phyloP scores from a whole-genome alignment of 2,888 invertebrate genomes.

The Beris morrisii region DNA sequence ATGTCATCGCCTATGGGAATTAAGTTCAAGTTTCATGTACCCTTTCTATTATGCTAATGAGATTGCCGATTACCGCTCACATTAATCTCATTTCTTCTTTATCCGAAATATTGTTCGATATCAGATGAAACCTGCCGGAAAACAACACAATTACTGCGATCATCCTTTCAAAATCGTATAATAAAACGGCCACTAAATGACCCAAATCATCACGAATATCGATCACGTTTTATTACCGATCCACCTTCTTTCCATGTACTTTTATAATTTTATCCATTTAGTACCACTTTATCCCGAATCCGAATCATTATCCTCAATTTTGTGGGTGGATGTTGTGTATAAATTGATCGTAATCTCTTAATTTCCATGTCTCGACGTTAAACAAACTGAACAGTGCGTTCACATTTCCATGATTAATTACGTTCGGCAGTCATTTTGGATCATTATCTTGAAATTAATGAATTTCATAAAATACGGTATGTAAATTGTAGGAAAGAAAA shows the following conservation, averaged over 20 bases:
- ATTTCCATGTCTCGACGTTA: slow-evolving; percentile 21
- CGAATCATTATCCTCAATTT: slow-evolving; percentile 24
- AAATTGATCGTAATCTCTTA: slow-evolving; percentile 24
- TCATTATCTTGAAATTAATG: slow-evolving; percentile 27
- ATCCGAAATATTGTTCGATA: too few relatives aligned
- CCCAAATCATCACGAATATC: slow-evolving; percentile 18
- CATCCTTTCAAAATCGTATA: too few relatives aligned
- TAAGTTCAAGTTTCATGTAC: too few relatives aligned
- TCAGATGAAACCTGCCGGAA: too few relatives aligned
- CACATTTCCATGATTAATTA: slow-evolving; percentile 14
- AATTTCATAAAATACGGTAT: slow-evolving; percentile 5
- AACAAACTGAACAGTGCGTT: slow-evolving; percentile 5
- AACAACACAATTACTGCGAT: too few relatives aligned
- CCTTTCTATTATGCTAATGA: too few relatives aligned
- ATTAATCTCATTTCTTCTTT: too few relatives aligned
- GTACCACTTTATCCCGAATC: slow-evolving; percentile 11
- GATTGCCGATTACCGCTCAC: too few relatives aligned
- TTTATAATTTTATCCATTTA: neutral
- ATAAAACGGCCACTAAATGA: neutral
- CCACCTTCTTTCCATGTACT: neutral
- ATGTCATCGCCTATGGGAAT: too few relatives aligned
- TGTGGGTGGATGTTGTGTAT: slow-evolving; percentile 19
- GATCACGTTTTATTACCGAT: slow-evolving; percentile 14
- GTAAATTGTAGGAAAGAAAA: too few relatives aligned
- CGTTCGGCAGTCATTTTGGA: slow-evolving; percentile 15